Base-by-base conservation (phyloP, 2,888 invertebrate genomes). In the Rotaria macrura region DNA sequence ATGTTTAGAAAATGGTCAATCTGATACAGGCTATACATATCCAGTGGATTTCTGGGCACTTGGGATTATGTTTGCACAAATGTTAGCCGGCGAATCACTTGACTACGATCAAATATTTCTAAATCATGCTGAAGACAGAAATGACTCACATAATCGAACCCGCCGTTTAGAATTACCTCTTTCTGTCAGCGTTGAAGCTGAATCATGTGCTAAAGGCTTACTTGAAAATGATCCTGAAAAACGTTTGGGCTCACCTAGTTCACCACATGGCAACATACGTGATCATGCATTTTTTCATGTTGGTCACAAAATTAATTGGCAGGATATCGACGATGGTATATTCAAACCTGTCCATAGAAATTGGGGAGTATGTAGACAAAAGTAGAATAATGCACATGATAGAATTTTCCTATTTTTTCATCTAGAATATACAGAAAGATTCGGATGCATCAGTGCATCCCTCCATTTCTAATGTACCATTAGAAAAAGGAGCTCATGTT, bases 161-260 rank as follows among this genome's bases (percentile, higher is more conserved):
- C 34, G n/a, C 4, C 2, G 7, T 12, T 40, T 40, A 43, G 43
- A 25, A 79, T 79, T 79, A n/a, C 43, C 43, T n/a, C 25, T 12
- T 43, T n/a, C 43, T n/a, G n/a, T 17, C 3, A 79, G 43, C n/a
- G 2, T n/a, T 1, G 79, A 79, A 79, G 79, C 79, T 25, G 12
- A 12, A n/a, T 43, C 79, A n/a, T 79, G 79, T 43, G 10, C 43
- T 43, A 1, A 3, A n/a, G 79, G 43, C 43, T 43, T 79, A 43
- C 79, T 79, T n/a, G 79, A 79, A 79, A 2, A n/a, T 43, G n/a
- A 79, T 79, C 79, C 79, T 23, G 43, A 79, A n/a, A 79, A 79
- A 43, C 79, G 79, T 43, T 79, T 79, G 43, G 79, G 79, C 34
- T 79, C 79, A 43, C 79, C 79, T 14, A 2, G 25, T 43, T 79